Conservation (phyloP, 53 echinoderm and acorn worm species). For the Holothuria scabra region DNA sequence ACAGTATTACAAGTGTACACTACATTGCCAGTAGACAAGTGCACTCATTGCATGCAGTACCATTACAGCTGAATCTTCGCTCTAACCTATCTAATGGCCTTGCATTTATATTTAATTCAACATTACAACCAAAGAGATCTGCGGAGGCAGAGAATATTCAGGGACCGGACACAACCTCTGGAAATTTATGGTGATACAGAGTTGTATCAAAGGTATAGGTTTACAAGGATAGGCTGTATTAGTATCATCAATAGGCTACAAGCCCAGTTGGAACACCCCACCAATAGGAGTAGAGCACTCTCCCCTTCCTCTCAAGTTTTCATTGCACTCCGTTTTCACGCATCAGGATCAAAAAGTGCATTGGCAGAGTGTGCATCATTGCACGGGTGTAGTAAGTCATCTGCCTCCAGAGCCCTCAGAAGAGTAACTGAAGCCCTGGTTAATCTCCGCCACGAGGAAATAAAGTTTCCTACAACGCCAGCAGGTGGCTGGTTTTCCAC, state of each 20-base stretch:
- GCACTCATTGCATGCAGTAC: too few species aligned
- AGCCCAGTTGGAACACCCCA: neutral
- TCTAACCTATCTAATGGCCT: too few species aligned
- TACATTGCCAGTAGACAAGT: too few species aligned
- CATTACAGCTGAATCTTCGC: too few species aligned
- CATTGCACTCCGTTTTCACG: constrained; percentile 22
- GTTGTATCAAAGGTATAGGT: constrained; percentile 16
- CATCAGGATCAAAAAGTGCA: constrained; percentile 28
- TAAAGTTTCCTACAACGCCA: neutral
- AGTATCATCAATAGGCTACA: constrained; percentile 1
- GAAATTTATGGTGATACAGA: constrained; percentile 2
- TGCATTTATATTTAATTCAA: too few species aligned
- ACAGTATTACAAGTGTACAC: too few species aligned
- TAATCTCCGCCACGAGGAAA: neutral
- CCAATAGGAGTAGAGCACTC: neutral
- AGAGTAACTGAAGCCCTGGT: constrained; percentile 14
- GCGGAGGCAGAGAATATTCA: constrained; percentile 7
- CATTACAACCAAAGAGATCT: too few species aligned
- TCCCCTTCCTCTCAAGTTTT: constrained; percentile 16
- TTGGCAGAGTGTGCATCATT: constrained; percentile 14
- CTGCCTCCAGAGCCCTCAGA: neutral
- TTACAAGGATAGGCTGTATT: constrained; percentile 34
- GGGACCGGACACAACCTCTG: constrained; percentile 29
- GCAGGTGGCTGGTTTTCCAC: constrained; percentile 14
- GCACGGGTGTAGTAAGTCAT: constrained; percentile 26